Percentiles rank a stretch among this genome's conserved stretches.
These are phyloP conservation scores for Pseudochirops cupreus DNA, from an alignment of 2,797 vertebrate genomes.

Conservation along the genomic window DNA sequence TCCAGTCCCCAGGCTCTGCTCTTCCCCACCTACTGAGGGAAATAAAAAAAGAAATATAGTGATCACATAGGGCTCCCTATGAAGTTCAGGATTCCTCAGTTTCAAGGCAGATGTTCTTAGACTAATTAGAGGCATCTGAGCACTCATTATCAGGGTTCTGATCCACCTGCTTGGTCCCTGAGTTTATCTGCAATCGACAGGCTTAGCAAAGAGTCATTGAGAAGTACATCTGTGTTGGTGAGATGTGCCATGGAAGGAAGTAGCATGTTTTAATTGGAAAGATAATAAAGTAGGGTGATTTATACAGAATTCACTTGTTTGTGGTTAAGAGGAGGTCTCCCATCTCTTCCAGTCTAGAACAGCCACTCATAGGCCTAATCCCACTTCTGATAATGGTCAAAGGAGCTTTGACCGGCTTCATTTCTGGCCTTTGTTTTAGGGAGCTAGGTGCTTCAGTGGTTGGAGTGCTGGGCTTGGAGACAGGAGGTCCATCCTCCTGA, in stretches of 20 bases:
- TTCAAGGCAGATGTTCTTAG: background rate
- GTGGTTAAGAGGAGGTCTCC: background rate
- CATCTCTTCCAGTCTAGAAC: background rate
- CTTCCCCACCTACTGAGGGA: background rate
- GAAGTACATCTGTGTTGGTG: background rate
- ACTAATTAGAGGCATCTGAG: background rate
- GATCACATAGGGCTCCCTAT: background rate
- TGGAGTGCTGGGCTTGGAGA: background rate
- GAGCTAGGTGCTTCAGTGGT: background rate
- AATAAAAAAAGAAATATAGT: background rate
- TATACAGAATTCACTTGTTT: background rate
- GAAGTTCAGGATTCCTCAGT: background rate
- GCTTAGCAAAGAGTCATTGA: background rate
- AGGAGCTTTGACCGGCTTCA: background rate
- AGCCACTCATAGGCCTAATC: background rate
- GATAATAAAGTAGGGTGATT: background rate
- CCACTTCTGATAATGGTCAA: background rate
- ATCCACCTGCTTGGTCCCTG: background rate
- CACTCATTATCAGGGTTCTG: background rate
- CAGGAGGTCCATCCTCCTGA: background rate
- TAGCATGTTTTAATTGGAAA: background rate
- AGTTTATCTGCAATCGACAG: background rate
- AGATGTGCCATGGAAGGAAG: conserved; percentile 16
- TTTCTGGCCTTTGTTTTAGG: background rate
- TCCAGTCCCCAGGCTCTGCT: background rate